Evolutionary conservation across 1,140 invertebrate genomes (phyloP).

Genomic region (Nilaparvata lugens): DNA sequence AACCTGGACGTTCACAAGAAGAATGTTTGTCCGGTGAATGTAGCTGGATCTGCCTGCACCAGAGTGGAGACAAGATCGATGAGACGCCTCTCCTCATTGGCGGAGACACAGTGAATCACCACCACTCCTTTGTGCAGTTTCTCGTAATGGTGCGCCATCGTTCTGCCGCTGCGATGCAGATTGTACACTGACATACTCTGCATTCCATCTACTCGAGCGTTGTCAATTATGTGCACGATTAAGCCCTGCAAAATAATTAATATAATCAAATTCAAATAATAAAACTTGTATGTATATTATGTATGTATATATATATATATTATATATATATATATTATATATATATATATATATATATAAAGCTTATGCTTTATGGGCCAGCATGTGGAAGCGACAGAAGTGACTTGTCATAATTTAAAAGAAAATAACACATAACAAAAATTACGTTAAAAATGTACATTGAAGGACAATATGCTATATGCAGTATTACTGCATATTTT

Average conservation of each 20-base stretch:
- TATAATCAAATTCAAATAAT: too few species aligned
- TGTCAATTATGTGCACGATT: conserved; percentile 27
- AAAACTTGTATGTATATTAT: too few species aligned
- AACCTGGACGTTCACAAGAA: conserved; percentile 20
- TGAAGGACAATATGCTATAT: too few species aligned
- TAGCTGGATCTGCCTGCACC: conserved; percentile 20
- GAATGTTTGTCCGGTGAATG: conserved; percentile 27
- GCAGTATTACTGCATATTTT: too few species aligned
- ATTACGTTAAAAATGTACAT: too few species aligned
- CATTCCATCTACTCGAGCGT: conserved; percentile 23
- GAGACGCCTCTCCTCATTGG: conserved; percentile 19
- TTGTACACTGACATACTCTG: conserved; percentile 25
- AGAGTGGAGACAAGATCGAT: conserved; percentile 21
- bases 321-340: too few species aligned
- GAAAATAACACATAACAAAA: too few species aligned
- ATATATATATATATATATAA: too few species aligned
- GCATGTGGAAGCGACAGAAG: too few species aligned
- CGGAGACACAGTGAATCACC: conserved; percentile 24
- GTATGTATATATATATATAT: too few species aligned
- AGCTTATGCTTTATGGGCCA: too few species aligned
- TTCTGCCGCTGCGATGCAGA: conserved; percentile 22
- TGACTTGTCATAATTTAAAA: too few species aligned
- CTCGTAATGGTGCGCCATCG: conserved; percentile 27
- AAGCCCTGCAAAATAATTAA: conserved; percentile 25
- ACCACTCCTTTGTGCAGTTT: conserved; percentile 28